Evolutionary conservation across 2,888 invertebrate genomes (phyloP), one percentile per base, ranked within the genome.

Genomic region (Acronicta aceris): DNA sequence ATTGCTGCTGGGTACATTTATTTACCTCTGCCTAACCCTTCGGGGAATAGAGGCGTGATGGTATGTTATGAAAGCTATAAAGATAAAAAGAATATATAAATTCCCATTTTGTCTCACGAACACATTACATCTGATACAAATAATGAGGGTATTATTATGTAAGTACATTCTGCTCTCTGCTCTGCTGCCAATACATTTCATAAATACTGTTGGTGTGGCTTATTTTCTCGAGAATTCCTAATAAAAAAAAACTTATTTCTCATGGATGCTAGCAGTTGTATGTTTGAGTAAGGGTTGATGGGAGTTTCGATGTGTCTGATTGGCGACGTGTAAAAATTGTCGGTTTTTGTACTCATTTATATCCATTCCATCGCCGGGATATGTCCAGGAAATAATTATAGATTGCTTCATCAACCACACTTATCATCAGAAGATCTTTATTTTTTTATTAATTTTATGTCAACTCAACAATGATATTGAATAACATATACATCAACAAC

Each of bases 111-210:
- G n/a, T 38, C 38, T 38, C 38, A n/a, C n/a, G 38, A 38, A 38
- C n/a, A 38, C 38, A 38, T 38, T n/a, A n/a, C 38, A 7, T 38
- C n/a, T 38, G 36, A 36, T 36, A 38, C 38, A 38, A 38, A 38
- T 38, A 38, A 38, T n/a, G 38, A 38, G 38, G 6, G 1, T 38
- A 1, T 38, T 38, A n/a, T 38, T 38, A n/a, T 38, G n/a, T 38
- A 38, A 38, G 38, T n/a, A 38, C 13, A n/a, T n/a, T 38, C n/a
- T n/a, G n/a, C n/a, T n/a, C n/a, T n/a, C n/a, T 38, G 21, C 21
- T n/a, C n/a, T 36, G 30, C 38, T 38, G 7, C n/a, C 13, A 4
- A n/a, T 38, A n/a, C 38, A 38, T 38, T 38, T 38, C 33, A 33
- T 33, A 33, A 38, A n/a, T 38, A 38, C 38, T 38, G 38, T 38